phyloP scores from a whole-genome alignment of 2,888 invertebrate genomes.

The Herminia tarsipennalis region DNA sequence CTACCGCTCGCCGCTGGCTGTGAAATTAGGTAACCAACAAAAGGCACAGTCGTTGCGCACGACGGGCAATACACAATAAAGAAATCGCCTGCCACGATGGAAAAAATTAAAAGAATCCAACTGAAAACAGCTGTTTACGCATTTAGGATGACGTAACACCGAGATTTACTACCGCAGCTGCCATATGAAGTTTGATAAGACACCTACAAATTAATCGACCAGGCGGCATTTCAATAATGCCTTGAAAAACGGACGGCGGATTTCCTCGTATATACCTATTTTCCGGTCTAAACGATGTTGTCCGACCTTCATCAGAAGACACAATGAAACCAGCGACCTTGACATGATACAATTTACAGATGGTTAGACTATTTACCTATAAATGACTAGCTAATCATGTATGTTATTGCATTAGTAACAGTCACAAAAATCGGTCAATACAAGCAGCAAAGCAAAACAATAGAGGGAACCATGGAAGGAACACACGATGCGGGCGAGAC shows the following conservation, averaged over 20 bases:
- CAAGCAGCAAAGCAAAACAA: conserved; percentile 67
- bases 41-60: conserved; percentile 71
- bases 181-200: conserved; percentile 52
- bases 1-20: conserved; percentile 76
- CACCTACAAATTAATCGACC: conserved; percentile 54
- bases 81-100: conserved; percentile 60
- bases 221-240: conserved; percentile 67
- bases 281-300: conserved; percentile 75
- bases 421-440: conserved; percentile 60
- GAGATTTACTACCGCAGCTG: conserved; percentile 50
- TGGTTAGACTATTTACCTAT: conserved; percentile 77
- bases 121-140: conserved; percentile 54
- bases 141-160: conserved; percentile 56
- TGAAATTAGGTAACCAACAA: conserved; percentile 84
- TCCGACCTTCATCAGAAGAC: conserved; percentile 81
- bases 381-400: conserved; percentile 70
- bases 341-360: conserved; percentile 76
- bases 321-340: conserved; percentile 82
- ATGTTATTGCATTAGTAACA: conserved; percentile 74
- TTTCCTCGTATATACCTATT: conserved; percentile 77
- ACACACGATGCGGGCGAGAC: conserved; percentile 80
- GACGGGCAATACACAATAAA: conserved; percentile 66
- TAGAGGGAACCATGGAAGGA: conserved; percentile 62
- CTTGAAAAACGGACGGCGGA: conserved; percentile 80
- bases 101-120: conserved; percentile 47